Base-by-base conservation (phyloP, 2,797 vertebrate genomes). In the Pipistrellus kuhlii region DNA sequence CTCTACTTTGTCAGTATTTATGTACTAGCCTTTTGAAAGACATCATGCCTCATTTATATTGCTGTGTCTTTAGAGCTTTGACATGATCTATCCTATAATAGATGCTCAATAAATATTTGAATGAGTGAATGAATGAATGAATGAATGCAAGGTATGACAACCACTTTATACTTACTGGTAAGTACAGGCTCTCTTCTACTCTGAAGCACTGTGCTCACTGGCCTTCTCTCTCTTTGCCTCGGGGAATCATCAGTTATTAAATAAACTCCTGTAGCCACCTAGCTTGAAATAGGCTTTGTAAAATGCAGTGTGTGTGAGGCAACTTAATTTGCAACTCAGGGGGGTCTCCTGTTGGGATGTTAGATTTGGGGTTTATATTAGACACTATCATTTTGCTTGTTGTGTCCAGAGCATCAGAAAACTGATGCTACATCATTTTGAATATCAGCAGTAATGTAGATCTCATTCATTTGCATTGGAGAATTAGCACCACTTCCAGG, bases 1-100 rank as follows among this genome's bases (percentile, higher is more conserved):
- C 69, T 57, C 35, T 89, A 68, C 8, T 86, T 92, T 72, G 59
- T 89, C 80, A 68, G 55, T 66, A 69, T 64, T 25, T 89, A 48
- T 85, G 87, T 88, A 78, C 68, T 71, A 68, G 30, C n/a, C n/a
- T 57, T 73, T 93, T 86, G 17, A 87, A 93, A 88, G 69, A 23
- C 6, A 71, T 20, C 44, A 20, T 48, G 20, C 55, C 35, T 84
- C 35, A 51, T 77, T 94, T 88, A 83, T 41, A 41, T 48, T 83
- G 8, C 30, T 80, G 0, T n/a, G 35, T 94, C 27, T 80, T 71
- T 62, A 90, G 38, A 46, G 30, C 30, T 95, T 91, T 87, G 38
- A 53, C 17, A 48, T 20, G 17, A 3, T 72, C 27, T 96, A 18
- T 66, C 80, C 46, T 78, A 1, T 85, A 83, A 71, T 44, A 90